Evolutionary conservation across 2,888 invertebrate genomes (phyloP), one percentile per base, ranked within the genome.

Genomic region (Hydriomena furcata): DNA sequence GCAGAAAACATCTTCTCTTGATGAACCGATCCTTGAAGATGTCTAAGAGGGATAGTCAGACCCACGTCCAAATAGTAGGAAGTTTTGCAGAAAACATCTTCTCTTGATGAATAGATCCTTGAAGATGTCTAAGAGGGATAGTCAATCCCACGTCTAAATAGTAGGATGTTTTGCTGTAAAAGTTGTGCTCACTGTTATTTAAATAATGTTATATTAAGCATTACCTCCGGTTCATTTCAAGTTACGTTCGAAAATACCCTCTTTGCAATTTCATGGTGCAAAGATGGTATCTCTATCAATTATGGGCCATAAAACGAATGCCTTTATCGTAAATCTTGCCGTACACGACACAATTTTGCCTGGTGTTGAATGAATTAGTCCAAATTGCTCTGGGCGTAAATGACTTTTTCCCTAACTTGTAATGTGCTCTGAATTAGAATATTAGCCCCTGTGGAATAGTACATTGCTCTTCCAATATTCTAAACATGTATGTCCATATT

Each of bases 271-370:
- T 43, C 52, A 43, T 52, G 52, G 47, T 47, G 47, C 52, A 43
- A 38, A 52, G 52, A 52, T 52, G 52, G 23, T 52, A 52, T 52
- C 52, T 52, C 24, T 40, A 38, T 42, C 52, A 52, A 52, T 52
- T 52, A 52, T 52, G 52, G 52, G 43, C 52, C 38, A 52, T 52
- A 52, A 52, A 52, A 52, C 43, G 52, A 52, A 47, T 52, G 52
- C 43, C 47, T 38, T 47, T 47, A 52, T 52, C 52, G 52, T 52
- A 52, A 52, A 52, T 52, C 52, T 47, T 11, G 37, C 17, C 31
- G 32, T 43, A 47, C 47, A 47, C 52, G 47, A 52, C 52, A 52
- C 52, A 52, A 52, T 52, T 47, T 52, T 32, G 47, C 52, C 43
- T 38, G 47, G 52, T 52, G 47, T 47, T 43, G 52, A 52, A 52